Conservation (phyloP, 2,888 invertebrate species). For the Scaptomyza flava region DNA sequence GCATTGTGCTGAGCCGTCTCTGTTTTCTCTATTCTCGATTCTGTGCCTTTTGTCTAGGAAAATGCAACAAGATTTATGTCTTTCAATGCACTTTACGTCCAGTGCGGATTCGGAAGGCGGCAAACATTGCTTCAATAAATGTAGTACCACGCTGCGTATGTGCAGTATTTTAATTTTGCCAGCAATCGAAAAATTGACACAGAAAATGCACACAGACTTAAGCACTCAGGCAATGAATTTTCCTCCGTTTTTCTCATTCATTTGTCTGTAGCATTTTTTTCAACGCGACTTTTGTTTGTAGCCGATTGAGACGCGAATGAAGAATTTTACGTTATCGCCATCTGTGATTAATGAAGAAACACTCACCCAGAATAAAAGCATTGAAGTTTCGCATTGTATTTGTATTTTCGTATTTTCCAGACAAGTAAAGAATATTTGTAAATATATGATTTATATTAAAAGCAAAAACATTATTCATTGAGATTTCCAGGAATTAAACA, state of each 20-base stretch:
- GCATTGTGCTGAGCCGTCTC: slow-evolving; percentile 17
- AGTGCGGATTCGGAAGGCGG: not conserved
- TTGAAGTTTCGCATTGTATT: not conserved
- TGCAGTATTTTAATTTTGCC: slow-evolving; percentile 68
- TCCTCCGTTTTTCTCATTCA: slow-evolving; percentile 26
- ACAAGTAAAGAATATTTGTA: not conserved
- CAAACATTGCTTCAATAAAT: slow-evolving; percentile 50
- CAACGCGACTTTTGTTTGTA: slow-evolving; percentile 30
- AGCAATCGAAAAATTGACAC: slow-evolving; percentile 60
- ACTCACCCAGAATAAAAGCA: slow-evolving; percentile 17
- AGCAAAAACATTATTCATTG: slow-evolving; percentile 22
- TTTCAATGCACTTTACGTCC: slow-evolving; percentile 36
- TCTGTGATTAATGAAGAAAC: too few relatives aligned
- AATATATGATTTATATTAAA: too few relatives aligned
- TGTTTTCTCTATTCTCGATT: slow-evolving; percentile 5
- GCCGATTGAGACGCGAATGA: slow-evolving; percentile 42
- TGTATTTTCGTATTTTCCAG: slow-evolving; percentile 44
- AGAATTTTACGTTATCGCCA: too few relatives aligned
- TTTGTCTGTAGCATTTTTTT: slow-evolving; percentile 34
- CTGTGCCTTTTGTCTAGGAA: slow-evolving; percentile 25
- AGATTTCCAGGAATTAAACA: slow-evolving; percentile 38
- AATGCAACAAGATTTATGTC: slow-evolving; percentile 57
- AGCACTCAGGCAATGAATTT: slow-evolving; percentile 25
- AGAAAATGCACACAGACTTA: slow-evolving; percentile 13
- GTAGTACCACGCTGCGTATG: slow-evolving; percentile 62